Evolutionary conservation across 2,888 invertebrate species (phyloP), one percentile per base, ranked within the genome.

Genomic region (Lithophane ornitopus): DNA sequence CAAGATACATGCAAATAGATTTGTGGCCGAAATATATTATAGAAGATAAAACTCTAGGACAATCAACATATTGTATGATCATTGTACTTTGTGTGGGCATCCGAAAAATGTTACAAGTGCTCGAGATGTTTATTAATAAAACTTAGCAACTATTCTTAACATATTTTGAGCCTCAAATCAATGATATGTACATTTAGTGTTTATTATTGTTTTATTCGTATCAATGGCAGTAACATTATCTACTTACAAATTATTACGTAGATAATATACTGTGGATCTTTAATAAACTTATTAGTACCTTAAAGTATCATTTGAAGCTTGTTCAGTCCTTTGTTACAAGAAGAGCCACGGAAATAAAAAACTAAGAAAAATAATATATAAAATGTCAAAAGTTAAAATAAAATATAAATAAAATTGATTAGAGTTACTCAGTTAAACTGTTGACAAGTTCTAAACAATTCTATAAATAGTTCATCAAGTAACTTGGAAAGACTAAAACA

Each of bases 81-180:
- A 95, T 96, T 95, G 95, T 95, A 95, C 95, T 94, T 93, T 89
- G 90, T 85, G 89, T 89, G 88, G 87, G 92, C 96, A 94, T 95
- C 94, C 95, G 95, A 89, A 93, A 95, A 95, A 95, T 95, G 95
- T 95, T 95, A 94, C 88, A 91, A 91, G 92, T 90, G 90, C 91
- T 86, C 85, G 82, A 86, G 88, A 84, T 89, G 82, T 85, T 84
- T 87, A 86, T 88, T 82, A 78, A 82, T 88, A 84, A 87, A 91
- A 91, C 92, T 92, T 91, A 93, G 84, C 82, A 80, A 89, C 92
- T 93, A 93, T 89, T 87, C 89, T 88, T 93, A 91, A 90, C 85
- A 89, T 90, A 92, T 87, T 90, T 93, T 93, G 93, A 94, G 94
- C 93, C 91, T 92, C 92, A 89, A 91, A 90, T 88, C 86, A 91